Evolutionary conservation across 2,888 invertebrate genomes (phyloP), one percentile per base, ranked within the genome.

Genomic region (Lingula anatina): DNA sequence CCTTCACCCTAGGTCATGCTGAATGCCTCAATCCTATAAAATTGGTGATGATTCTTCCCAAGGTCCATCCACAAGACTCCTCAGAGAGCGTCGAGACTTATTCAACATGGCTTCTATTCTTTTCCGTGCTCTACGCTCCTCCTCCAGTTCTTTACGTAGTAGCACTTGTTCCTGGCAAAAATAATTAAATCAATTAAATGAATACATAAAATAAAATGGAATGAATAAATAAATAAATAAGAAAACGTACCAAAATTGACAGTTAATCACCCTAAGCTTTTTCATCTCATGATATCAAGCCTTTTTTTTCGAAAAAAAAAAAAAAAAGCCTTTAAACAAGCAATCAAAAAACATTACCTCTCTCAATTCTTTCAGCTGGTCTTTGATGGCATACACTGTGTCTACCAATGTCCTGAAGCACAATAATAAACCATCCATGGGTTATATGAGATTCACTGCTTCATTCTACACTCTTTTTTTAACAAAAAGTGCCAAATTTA

Each of bases 361-460:
- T 71, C 84, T 84, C 59, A 88, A 77, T 50, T 82, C 81, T 65
- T 83, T 83, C 57, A 89, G 81, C 77, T 88, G 86, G 69, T 85
- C 86, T 71, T 86, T 86, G 64, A 89, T 76, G 54, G 85, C 82
- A 80, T 87, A 85, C 57, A 89, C 86, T 50, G 88, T 85, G 62
- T 88, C 85, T 76, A 88, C 86, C 63, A 89, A 78, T 65, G 84
- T 85, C 73, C 87, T 86, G 70, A 64, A 61, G 53, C 53, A 43
- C 54, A 49, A 47, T n/a, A 48, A 3, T n/a, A 49, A 5, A 38
- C 26, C 35, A 39, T 21, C 37, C 39, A 42, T 31, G 5, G n/a
- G n/a, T n/a, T n/a, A n/a, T n/a, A n/a, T n/a, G n/a, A n/a, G n/a
- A n/a, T n/a, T n/a, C n/a, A n/a, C n/a, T n/a, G n/a, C n/a, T n/a